Evolutionary conservation across 1,140 invertebrate species (phyloP).

Genomic region (Drosophila lacertosa): DNA sequence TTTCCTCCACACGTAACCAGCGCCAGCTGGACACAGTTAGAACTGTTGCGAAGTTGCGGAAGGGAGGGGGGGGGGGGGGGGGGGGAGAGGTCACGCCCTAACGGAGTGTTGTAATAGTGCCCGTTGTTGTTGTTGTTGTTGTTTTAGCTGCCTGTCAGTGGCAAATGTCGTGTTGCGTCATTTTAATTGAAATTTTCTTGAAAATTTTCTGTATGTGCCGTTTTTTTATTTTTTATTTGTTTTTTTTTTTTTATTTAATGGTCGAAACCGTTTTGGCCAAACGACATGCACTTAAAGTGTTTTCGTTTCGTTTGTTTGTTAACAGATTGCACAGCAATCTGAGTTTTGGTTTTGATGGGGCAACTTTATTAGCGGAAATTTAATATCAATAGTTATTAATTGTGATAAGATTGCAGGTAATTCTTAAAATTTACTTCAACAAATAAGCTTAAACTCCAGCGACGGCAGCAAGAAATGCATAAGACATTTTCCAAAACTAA

Average conservation of each 20-base stretch:
- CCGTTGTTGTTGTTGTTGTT: conserved; percentile 9
- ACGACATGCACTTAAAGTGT: conserved; percentile 11
- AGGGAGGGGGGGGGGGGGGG: neutral
- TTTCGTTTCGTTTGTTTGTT: too few species aligned
- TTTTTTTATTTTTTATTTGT: neutral
- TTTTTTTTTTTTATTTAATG: conserved; percentile 26
- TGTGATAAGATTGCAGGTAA: too few species aligned
- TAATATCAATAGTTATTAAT: too few species aligned
- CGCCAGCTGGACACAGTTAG: conserved; percentile 14
- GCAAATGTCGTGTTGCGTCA: conserved; percentile 41
- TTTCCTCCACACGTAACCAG: conserved; percentile 5
- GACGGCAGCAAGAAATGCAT: too few species aligned
- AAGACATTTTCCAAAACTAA: too few species aligned
- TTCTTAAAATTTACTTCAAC: too few species aligned
- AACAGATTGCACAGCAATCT: too few species aligned
- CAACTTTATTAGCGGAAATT: too few species aligned
- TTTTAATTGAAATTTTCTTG: conserved; percentile 42
- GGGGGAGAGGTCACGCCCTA: conserved; percentile 21
- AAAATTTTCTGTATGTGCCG: conserved; percentile 24
- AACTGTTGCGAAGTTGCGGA: too few species aligned
- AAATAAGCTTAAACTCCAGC: too few species aligned
- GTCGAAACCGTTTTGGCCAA: conserved; percentile 12
- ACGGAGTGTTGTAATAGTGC: conserved; percentile 4
- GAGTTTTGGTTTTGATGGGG: too few species aligned
- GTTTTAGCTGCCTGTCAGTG: conserved; percentile 1